Conservation (phyloP, 2,797 vertebrate genomes). For the Cygnus olor region DNA sequence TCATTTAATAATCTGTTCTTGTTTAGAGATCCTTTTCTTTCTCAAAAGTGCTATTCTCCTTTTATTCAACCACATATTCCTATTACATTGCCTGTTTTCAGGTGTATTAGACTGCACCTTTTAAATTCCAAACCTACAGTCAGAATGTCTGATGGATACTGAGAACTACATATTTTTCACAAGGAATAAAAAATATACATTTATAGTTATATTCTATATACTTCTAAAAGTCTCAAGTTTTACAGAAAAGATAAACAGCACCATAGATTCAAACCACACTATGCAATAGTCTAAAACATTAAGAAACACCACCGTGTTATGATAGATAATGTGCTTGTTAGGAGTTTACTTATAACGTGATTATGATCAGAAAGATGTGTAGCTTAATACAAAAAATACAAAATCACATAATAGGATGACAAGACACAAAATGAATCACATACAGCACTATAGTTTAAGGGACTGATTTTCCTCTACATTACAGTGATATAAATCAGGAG, state of each 20-base stretch:
- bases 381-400: not conserved
- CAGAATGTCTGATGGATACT: not conserved
- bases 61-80: conserved; percentile 62
- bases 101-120: conserved; percentile 4
- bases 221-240: not conserved
- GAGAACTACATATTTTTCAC: not conserved
- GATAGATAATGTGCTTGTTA: not conserved
- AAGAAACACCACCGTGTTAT: not conserved
- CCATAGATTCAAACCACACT: not conserved
- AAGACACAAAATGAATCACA: not conserved
- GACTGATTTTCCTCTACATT: not conserved
- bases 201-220: not conserved
- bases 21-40: conserved; percentile 43
- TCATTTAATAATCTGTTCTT: conserved; percentile 29
- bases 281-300: not conserved
- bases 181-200: not conserved
- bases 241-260: conserved; percentile 7
- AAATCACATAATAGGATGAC: not conserved
- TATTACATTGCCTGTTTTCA: conserved; percentile 34
- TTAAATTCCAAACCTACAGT: conserved; percentile 19
- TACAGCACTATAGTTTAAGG: not conserved
- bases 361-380: not conserved
- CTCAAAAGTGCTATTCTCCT: conserved; percentile 23
- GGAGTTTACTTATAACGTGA: not conserved
- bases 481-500: not conserved